Evolutionary conservation across 2,797 vertebrate species (phyloP).

Genomic region (Heterohyrax brucei): DNA sequence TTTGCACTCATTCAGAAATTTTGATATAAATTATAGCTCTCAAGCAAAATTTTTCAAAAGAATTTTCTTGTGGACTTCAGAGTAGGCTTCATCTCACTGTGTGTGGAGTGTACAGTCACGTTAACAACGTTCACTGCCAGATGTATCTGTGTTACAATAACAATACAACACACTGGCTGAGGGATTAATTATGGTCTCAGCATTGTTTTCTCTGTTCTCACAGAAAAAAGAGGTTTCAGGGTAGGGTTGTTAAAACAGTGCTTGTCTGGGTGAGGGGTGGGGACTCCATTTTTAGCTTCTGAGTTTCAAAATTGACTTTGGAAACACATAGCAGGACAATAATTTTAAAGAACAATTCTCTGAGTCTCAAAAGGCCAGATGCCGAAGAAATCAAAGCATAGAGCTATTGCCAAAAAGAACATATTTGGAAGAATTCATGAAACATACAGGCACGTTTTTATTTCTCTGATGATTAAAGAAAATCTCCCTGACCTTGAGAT

Average conservation of each 20-base stretch:
- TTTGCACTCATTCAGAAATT: background rate
- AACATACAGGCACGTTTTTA: background rate
- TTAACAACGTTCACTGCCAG: background rate
- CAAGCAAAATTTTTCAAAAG: background rate
- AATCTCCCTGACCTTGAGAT: background rate
- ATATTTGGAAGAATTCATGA: background rate
- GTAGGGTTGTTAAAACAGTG: background rate
- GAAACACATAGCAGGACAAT: background rate
- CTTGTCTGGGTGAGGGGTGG: no score
- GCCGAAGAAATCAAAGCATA: background rate
- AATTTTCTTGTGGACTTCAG: background rate
- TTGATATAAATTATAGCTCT: constrained; percentile 13
- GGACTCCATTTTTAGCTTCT: background rate
- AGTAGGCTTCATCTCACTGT: background rate
- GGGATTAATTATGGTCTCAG: no score
- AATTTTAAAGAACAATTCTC: constrained; percentile 6
- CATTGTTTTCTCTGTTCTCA: background rate
- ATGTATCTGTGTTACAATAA: background rate
- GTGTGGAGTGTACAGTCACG: no score
- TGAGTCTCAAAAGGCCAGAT: background rate
- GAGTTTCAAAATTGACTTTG: constrained; percentile 1
- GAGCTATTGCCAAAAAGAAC: background rate
- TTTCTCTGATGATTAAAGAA: background rate
- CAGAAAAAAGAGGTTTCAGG: background rate
- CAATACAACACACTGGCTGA: background rate